Evolutionary conservation across 37 sponge, comb jelly and placozoan species (phyloP).

Genomic region (Bolinopsis microptera): DNA sequence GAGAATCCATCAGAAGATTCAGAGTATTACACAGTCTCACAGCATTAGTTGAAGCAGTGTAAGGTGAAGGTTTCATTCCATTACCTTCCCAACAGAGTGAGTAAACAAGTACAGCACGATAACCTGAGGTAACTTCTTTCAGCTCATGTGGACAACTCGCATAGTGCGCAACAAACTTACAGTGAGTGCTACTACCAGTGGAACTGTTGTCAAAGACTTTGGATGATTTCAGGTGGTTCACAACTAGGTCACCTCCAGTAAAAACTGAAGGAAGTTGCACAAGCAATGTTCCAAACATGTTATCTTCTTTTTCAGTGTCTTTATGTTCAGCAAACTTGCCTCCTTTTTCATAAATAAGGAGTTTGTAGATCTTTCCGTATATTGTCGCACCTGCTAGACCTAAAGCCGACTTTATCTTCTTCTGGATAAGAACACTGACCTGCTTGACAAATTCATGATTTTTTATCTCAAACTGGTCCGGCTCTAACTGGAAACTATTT

Average conservation of each 20-base stretch:
- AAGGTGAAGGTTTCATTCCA: slow-evolving; percentile 8
- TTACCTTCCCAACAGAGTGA: slow-evolving; percentile 2
- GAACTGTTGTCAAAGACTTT: not conserved
- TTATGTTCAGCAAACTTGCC: not conserved
- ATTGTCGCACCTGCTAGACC: not conserved
- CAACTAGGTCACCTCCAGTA: slow-evolving; percentile 8
- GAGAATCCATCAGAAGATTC: not conserved
- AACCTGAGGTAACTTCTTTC: not conserved
- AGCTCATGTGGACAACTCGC: slow-evolving; percentile 4
- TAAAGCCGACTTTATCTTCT: not conserved
- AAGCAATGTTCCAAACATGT: not conserved
- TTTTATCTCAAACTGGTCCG: not conserved
- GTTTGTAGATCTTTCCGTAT: not conserved
- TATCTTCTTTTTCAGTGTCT: slow-evolving; percentile 22
- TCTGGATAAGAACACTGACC: not conserved
- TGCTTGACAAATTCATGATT: not conserved
- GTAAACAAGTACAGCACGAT: not conserved
- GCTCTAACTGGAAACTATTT: not conserved
- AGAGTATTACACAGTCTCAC: not conserved
- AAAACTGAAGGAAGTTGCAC: not conserved
- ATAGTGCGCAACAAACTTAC: slow-evolving; percentile 40
- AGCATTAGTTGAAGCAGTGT: slow-evolving; percentile 7
- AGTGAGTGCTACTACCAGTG: slow-evolving; percentile 2
- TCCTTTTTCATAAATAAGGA: not conserved
- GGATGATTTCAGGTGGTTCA: not conserved